Base-by-base conservation (phyloP, 1,140 invertebrate genomes). In the Drosophila pachea region DNA sequence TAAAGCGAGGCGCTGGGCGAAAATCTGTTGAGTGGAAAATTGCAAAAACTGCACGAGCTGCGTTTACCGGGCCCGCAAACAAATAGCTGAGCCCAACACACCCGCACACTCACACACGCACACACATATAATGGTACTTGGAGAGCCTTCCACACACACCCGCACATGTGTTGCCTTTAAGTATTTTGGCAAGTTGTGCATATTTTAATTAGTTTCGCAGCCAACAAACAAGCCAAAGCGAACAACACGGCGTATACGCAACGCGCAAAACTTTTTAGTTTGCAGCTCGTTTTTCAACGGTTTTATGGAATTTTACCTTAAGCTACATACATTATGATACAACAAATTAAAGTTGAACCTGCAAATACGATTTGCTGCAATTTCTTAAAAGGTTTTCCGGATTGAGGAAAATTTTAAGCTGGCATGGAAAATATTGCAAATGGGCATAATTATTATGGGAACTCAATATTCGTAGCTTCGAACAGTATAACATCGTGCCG, bases 111-210 rank as follows among this genome's bases (percentile, higher is more conserved):
- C 36, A 33, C 35, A 7, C 33, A 38, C 33, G 7, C 33, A 5
- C 33, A 35, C 33, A 35, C 33, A 7, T 7, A 35, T 7, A 35
- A 5, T 35, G 4, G n/a, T 38, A 38, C 35, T 8, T 38, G n/a
- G 8, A 38, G 7, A 38, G 11, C 12, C 9, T 40, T n/a, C n/a
- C n/a, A 22, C 22, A 12, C 14, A 7, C 12, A 43, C 40, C n/a
- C 40, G 40, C 40, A 2, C 70, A 66, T 78, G 68, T 73, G 70
- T 55, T 56, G 58, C 68, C 65, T 54, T 76, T 67, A 78, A 83
- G 79, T 76, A 84, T 78, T 83, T 83, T 75, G 75, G 76, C 79
- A 84, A 83, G 79, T 78, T 83, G 68, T 84, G 79, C 78, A 83
- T 78, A 83, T 83, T 84, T 83, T 78, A 83, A 83, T 83, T 83